Evolutionary conservation across 2,113 vertebrate species (phyloP).

Genomic region (Ginglymostoma cirratum): DNA sequence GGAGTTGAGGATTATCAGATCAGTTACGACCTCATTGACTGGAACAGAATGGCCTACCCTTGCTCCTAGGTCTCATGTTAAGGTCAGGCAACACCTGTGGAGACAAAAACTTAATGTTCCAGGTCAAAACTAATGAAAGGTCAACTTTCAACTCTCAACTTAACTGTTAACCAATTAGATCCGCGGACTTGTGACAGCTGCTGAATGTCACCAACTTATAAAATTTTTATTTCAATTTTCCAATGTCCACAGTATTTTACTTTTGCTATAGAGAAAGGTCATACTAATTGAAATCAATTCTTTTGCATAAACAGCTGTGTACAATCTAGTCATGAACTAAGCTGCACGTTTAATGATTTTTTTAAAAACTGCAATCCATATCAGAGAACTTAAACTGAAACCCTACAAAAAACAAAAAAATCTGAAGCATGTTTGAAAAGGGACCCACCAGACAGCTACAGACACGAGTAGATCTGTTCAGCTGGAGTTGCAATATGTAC

Average conservation of each 20-base stretch:
- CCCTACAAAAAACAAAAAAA: constrained; percentile 38
- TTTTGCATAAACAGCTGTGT: neutral
- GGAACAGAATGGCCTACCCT: no score
- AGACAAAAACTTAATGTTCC: no score
- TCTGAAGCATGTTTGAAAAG: constrained; percentile 62
- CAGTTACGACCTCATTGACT: no score
- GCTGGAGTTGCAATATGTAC: constrained; percentile 61
- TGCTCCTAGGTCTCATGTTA: no score
- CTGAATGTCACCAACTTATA: neutral
- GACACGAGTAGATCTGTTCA: constrained; percentile 65
- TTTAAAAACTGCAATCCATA: constrained; percentile 6
- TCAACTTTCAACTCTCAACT: no score
- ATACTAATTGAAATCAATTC: neutral
- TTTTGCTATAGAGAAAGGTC: neutral
- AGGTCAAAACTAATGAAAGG: no score
- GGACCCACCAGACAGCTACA: constrained; percentile 66
- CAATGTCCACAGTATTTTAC: neutral
- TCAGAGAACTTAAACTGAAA: neutral
- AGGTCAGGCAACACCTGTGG: no score
- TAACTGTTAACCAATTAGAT: no score
- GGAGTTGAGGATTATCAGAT: no score
- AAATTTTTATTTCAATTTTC: neutral
- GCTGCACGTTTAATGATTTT: neutral
- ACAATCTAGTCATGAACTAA: neutral
- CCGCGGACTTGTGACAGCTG: no score